Evolutionary conservation across 2,113 vertebrate species (phyloP), one percentile per base, ranked within the genome.

Genomic region (Pundamilia nyererei): DNA sequence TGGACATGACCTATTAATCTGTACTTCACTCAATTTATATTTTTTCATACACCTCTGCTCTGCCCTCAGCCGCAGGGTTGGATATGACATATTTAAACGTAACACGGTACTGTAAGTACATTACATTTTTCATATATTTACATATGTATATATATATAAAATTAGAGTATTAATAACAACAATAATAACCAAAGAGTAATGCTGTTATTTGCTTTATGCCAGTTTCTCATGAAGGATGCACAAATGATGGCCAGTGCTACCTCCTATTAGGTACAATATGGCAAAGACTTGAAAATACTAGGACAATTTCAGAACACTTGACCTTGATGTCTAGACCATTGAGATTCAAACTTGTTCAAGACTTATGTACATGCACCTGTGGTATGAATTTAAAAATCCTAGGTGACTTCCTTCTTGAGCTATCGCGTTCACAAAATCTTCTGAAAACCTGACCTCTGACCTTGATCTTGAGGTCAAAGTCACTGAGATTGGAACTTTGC

Each of bases 391-490:
- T 62, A 35, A 35, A n/a, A 62, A 62, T 35, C 58, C 29, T 35
- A 19, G 0, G 58, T 4, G 9, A 19, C 58, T 62, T 62, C 31
- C 31, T 62, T 33, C 58, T 35, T 62, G 31, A 62, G 2, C 31
- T 33, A 35, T 19, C 15, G 31, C 0, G 0, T 62, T 62, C 31
- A 19, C 58, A 62, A 62, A 35, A 11, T 19, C 0, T 35, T 62
- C 58, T n/a, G 31, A 62, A 35, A n/a, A 62, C 6, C 0, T 7
- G 58, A 62, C 58, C 17, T 62, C 58, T 62, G 31, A 62, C 4
- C 58, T 62, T n/a, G 17, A 62, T 35, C 58, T 33, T 7, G 17
- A 62, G 31, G 17, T n/a, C 58, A 35, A 62, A 17, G 31, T 65
- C 17, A 65, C 60, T 35, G 17, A 35, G 31, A n/a, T 35, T 65